Evolutionary conservation across 2,797 vertebrate genomes (phyloP), one percentile per base, ranked within the genome.

Genomic region (Acomys russatus): DNA sequence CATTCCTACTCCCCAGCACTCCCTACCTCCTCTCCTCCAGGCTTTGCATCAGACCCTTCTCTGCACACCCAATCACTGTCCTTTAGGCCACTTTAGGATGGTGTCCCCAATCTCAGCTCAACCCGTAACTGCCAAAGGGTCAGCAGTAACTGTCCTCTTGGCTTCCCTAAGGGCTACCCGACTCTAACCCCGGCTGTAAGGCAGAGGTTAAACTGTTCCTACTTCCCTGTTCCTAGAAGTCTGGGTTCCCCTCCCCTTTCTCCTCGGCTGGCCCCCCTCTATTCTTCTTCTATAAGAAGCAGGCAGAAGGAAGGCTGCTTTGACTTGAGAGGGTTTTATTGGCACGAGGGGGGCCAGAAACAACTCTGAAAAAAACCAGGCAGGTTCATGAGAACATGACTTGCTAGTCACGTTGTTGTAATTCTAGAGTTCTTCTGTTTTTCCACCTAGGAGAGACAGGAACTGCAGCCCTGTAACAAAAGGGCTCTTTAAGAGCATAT

Each of bases 391-490:
- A 70, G 38, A 83, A 77, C 56, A 84, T 33, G 49, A 90, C 78
- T 54, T 78, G n/a, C n/a, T 73, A 82, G 79, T 49, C n/a, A 51
- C 35, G 30, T 76, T 35, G 22, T 56, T 49, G 14, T 23, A 70
- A 33, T 59, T 95, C 79, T 61, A 18, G 22, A 82, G 54, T 54
- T 91, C 28, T 94, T 74, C 64, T 49, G 14, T 68, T 68, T 96
- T 63, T 76, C 70, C 33, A 83, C 30, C 5, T 35, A 91, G 74
- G 93, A 70, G 64, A 78, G 56, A 93, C 89, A 82, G 77, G 82
- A 74, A 59, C 4, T 87, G 17, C 51, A 93, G 56, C 86, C 38
- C 63, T 74, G 38, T 54, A 93, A 90, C 84, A 90, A 74, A 94
- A 76, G 56, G 86, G 22, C 64, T 92, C 91, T 71, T 70, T 87